phyloP scores from a whole-genome alignment of 2,113 vertebrate species.

The Heliornis fulica region DNA sequence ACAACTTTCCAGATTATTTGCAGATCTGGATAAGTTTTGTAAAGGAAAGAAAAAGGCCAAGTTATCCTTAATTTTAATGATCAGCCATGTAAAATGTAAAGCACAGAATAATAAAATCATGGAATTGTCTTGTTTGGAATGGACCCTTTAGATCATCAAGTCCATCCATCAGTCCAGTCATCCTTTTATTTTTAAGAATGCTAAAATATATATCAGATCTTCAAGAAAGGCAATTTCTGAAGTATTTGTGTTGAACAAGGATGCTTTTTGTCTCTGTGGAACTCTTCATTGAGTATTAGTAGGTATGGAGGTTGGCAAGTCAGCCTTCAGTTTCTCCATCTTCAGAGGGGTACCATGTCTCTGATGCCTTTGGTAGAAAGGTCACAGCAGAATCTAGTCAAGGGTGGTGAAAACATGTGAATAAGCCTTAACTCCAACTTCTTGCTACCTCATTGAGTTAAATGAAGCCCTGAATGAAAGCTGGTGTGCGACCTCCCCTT shows the following conservation, averaged over 20 bases:
- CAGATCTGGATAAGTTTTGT: background rate
- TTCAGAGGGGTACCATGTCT: rapidly evolving
- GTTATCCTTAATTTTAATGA: background rate
- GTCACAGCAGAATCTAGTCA: background rate
- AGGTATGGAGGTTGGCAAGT: background rate
- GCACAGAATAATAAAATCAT: too few species aligned
- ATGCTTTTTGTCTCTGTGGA: background rate
- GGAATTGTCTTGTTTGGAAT: too few species aligned
- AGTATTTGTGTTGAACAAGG: background rate
- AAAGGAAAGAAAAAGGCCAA: background rate
- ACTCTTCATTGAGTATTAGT: background rate
- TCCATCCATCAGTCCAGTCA: background rate
- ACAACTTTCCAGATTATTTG: background rate
- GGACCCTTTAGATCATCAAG: too few species aligned
- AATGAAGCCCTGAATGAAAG: background rate
- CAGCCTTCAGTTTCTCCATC: background rate
- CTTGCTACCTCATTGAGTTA: background rate
- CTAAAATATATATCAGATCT: background rate
- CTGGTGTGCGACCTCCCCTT: background rate
- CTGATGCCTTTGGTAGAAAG: background rate
- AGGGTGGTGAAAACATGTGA: background rate
- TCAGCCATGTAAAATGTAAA: background rate
- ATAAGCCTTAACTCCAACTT: background rate
- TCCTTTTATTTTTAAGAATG: background rate
- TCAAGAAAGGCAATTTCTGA: background rate